Base-by-base conservation (phyloP, 2,888 invertebrate species). In the Ochlodes sylvanus region DNA sequence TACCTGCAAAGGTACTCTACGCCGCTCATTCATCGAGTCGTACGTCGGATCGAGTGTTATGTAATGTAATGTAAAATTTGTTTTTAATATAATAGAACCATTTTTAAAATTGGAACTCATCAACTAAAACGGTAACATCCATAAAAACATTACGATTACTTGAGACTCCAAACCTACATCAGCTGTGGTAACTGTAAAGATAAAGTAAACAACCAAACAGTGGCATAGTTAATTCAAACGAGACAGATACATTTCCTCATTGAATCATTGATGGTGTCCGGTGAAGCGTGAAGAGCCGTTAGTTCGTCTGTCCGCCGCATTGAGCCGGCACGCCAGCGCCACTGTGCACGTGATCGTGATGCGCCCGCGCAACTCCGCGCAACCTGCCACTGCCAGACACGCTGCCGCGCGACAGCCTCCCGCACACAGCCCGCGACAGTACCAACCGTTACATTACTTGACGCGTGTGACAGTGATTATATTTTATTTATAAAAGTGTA, bases 301-400 rank as follows among this genome's bases (percentile, higher is more conserved):
- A 89, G 87, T 92, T 85, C 88, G 71, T 62, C 73, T 72, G 69
- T 69, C 75, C 64, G 73, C 87, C 92, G 82, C 84, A 67, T 52
- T 71, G 76, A 75, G 75, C 85, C 86, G 86, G 84, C 82, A 69
- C 74, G 72, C 76, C 76, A 86, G 92, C 91, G 91, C 92, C 83
- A 83, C 77, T 70, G 70, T 58, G 65, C 92, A 92, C 92, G 91
- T 92, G 92, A 92, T 87, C 92, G 91, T 92, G 92, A 92, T 87
- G 92, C 91, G 91, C 90, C 87, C 89, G 91, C 90, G 77, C 72
- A 87, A 73, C 72, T 77, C 77, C 44, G 44, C 86, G 27, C 27
- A 27, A 27, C 27, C 3, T 12, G 86, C 87, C 83, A 73, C 72
- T 77, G 75, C 78, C 91, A 91, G 90, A 90, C 87, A 87, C 76